Evolutionary conservation across 2,797 vertebrate genomes (phyloP).

Genomic region (Ibycter americanus): DNA sequence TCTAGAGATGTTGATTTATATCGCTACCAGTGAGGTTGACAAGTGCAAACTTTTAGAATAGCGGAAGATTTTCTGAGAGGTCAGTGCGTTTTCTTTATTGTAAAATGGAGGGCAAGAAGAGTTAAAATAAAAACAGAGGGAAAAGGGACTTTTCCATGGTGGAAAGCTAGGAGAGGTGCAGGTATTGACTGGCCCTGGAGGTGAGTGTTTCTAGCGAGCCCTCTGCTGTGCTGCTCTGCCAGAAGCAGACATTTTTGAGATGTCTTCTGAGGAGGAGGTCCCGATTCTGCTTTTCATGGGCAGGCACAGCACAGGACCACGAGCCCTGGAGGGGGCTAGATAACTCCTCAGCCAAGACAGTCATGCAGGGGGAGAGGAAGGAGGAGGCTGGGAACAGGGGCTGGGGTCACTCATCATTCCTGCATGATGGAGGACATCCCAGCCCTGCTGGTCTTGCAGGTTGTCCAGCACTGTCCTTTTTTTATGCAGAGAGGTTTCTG

Average conservation of each 20-base stretch:
- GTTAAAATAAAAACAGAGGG: background rate
- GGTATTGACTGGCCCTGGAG: rapidly evolving
- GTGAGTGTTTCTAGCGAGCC: background rate
- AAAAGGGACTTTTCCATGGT: background rate
- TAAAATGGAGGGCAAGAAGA: background rate
- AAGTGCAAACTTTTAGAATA: conserved; percentile 27
- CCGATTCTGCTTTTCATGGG: background rate
- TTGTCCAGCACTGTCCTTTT: background rate
- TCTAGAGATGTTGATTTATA: conserved; percentile 14
- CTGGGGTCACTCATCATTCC: background rate
- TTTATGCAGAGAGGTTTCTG: background rate
- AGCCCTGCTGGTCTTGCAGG: rapidly evolving
- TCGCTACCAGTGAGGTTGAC: background rate
- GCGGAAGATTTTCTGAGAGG: background rate
- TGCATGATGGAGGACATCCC: background rate
- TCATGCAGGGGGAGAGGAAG: background rate
- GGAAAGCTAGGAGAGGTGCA: background rate
- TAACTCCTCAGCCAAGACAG: background rate
- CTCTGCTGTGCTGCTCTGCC: rapidly evolving
- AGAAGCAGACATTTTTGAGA: background rate
- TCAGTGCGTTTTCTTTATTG: background rate
- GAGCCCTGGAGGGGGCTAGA: background rate
- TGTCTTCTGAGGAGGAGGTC: background rate
- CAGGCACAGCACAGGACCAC: rapidly evolving
- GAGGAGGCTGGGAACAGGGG: background rate